These are phyloP conservation scores for Neuroscelio doddi DNA, from an alignment of 2,888 invertebrate species.

Conservation along the genomic window DNA sequence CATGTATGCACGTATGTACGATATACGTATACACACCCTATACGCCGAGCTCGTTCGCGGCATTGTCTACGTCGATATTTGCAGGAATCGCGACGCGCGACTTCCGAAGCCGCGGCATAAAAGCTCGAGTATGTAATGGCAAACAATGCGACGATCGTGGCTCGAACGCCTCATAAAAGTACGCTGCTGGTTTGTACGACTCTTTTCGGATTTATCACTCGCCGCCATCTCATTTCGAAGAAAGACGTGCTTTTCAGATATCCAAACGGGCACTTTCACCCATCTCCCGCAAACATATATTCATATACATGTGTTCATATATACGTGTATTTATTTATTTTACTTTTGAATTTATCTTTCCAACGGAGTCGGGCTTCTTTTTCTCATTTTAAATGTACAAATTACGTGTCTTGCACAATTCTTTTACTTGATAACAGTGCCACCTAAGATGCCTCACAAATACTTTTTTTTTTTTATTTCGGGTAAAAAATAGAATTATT, in stretches of 20 bases:
- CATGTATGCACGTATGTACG: background rate
- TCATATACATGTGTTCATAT: constrained; percentile 7
- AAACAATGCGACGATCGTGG: constrained; percentile 46
- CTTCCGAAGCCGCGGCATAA: constrained; percentile 39
- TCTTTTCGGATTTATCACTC: constrained; percentile 46
- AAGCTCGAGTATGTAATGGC: constrained; percentile 45
- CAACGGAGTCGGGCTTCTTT: background rate
- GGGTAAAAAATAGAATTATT: no score
- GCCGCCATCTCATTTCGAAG: constrained; percentile 45
- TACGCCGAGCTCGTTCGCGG: constrained; percentile 9
- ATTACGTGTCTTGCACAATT: no score
- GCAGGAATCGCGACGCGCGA: constrained; percentile 34
- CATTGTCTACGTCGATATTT: constrained; percentile 38
- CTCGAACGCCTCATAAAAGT: constrained; percentile 48
- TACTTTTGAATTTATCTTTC: constrained; percentile 8
- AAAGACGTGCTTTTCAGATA: constrained; percentile 38
- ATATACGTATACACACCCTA: constrained; percentile 7
- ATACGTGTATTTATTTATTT: constrained; percentile 21
- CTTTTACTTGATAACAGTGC: no score
- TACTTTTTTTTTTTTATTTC: no score
- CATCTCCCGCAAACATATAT: constrained; percentile 9
- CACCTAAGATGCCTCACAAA: no score
- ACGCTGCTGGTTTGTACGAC: constrained; percentile 40
- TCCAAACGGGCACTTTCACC: constrained; percentile 31
- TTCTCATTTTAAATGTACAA: background rate